Base-by-base conservation (phyloP, 2,797 vertebrate species). In the Pangasius sanitwongsei region DNA sequence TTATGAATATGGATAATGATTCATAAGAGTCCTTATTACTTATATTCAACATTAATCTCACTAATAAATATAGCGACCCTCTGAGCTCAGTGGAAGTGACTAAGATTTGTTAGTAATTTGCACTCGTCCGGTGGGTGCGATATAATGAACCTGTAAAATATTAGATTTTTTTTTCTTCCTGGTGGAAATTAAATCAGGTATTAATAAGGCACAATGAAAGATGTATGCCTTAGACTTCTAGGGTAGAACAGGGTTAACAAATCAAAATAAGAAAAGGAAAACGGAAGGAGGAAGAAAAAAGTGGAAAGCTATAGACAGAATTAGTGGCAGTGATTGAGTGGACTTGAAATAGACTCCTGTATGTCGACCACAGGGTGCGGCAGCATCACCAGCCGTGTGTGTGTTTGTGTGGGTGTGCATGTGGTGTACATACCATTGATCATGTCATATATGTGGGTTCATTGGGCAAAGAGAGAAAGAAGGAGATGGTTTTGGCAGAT, bases 401-500 rank as follows among this genome's bases (percentile, higher is more conserved):
- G 41, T 75, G 67, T 37, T 31, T 83, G 34, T 75, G 89, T 85
- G 31, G 44, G 89, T 86, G 86, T 86, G 69, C 28, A 20, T 74
- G 85, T 75, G 78, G 69, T 75, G 61, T 48, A 57, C 44, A 28
- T 78, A 67, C 78, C 92, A 93, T 93, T 92, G 89, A 94, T 93
- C 92, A 91, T 90, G 90, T 90, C 89, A 55, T 57, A 88, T 91
- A 92, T 88, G 89, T 91, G 93, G 89, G 91, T 92, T 94, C 91
- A 92, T 61, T 70, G 92, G 87, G 89, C 89, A 90, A 57, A 86
- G 85, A 83, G 67, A n/a, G 87, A 90, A 81, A 80, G 77, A 78
- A 61, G 41, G 61, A 63, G 83, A n/a, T 77, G 87, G 84, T 92
- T 93, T 86, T 94, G 94, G 93, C 92, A 93, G 89, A 80, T 93